Evolutionary conservation across 2,113 vertebrate genomes (phyloP).

Genomic region (Rattus norvegicus): DNA sequence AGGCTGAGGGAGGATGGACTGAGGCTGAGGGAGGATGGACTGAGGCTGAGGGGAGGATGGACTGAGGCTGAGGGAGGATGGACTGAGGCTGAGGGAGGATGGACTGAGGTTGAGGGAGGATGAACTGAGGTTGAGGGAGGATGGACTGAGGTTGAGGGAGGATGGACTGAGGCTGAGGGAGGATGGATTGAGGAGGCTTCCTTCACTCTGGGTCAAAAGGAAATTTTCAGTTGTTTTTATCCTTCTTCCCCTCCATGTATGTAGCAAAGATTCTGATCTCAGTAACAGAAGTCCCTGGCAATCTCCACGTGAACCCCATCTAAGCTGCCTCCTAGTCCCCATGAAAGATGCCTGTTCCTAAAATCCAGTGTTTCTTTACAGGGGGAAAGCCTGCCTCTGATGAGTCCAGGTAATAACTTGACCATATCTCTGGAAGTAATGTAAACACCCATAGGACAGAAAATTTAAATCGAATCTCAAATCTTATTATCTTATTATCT

Average conservation of each 20-base stretch:
- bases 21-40: no score
- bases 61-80: no score
- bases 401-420: conserved; percentile 50
- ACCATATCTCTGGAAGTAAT: neutral
- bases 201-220: neutral
- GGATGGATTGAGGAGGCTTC: neutral
- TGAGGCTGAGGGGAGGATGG: no score
- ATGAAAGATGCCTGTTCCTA: neutral
- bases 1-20: no score
- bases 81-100: no score
- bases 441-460: neutral
- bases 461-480: neutral
- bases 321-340: no score
- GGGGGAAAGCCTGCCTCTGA: neutral
- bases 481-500: neutral
- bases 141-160: no score
- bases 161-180: neutral
- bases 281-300: neutral
- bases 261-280: neutral
- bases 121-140: no score
- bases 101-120: no score
- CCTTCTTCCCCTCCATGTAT: no score
- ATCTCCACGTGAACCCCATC: neutral
- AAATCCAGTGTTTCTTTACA: conserved; percentile 56
- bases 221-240: neutral